Base-by-base conservation (phyloP, 2,888 invertebrate species). In the Tenthredo livida region DNA sequence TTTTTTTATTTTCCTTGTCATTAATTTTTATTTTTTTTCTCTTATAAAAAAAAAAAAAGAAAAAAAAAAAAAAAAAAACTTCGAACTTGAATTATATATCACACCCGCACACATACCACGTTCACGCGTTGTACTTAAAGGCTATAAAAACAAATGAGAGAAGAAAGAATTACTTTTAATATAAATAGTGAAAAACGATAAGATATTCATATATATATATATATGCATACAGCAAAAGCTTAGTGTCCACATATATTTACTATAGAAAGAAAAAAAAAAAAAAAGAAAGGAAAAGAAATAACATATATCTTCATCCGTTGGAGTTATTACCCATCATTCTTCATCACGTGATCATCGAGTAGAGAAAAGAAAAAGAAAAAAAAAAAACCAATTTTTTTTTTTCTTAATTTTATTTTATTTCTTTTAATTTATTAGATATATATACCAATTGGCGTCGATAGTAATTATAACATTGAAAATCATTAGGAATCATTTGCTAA, bases 301-400 rank as follows among this genome's bases (percentile, higher is more conserved):
- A 72, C 7, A 40, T n/a, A 40, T 40, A 17, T 40, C 40, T 21
- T 21, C 43, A 43, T n/a, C 9, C 50, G 54, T 50, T 54, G 50
- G 75, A 50, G 17, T 77, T 54, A 54, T 77, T 12, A 25, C 25
- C 29, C 40, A 25, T 54, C 47, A 77, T 54, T 77, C 50, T 50
- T 54, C 77, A 77, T 77, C 77, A 77, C 77, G 77, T 77, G 77
- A 77, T 77, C 77, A 77, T 77, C 77, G 77, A 77, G 37, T 54
- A 47, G 77, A 33, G 17, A 29, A 33, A 67, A 67, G 33, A 33
- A 67, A 67, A 67, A 67, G 15, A 65, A 65, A 15, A 29, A 10
- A 17, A 17, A 33, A 33, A 67, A 67, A 33, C 6, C 7, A 67
- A 67, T n/a, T 25, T n/a, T 2, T 73, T 50, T 77, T 77, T 54